Conservation (phyloP, 2,797 vertebrate species). For the Acestrorhynchus altus region DNA sequence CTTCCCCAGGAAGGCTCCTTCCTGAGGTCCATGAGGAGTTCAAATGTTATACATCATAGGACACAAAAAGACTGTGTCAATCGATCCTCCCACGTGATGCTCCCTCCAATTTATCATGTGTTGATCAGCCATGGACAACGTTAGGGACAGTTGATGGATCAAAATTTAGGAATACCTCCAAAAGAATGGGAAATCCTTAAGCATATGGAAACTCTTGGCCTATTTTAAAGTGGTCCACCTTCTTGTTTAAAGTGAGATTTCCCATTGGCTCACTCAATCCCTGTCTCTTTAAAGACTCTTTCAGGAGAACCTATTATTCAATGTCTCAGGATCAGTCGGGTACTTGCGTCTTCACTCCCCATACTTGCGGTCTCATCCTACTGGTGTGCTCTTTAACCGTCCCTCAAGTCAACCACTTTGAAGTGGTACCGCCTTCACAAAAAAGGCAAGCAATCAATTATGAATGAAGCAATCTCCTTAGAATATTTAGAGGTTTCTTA, state of each 20-base stretch:
- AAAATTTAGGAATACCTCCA: not conserved
- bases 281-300: constrained; percentile 46
- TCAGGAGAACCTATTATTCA: constrained; percentile 72
- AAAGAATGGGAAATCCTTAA: not conserved
- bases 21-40: constrained; percentile 36
- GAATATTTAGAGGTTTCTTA: constrained; percentile 89
- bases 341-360: constrained; percentile 42
- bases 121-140: not conserved
- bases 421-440: constrained; percentile 86
- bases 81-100: constrained; percentile 21
- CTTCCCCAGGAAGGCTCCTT: constrained; percentile 29
- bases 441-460: constrained; percentile 97
- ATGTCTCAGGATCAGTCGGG: constrained; percentile 69
- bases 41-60: constrained; percentile 22
- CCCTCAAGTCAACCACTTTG: constrained; percentile 85
- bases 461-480: constrained; percentile 96
- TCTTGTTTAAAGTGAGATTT: not conserved
- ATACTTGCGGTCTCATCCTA: constrained; percentile 45
- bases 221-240: not conserved
- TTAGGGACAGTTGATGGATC: not conserved
- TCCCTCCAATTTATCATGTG: constrained; percentile 10
- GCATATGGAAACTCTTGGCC: not conserved
- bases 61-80: constrained; percentile 22
- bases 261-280: not conserved
- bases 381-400: constrained; percentile 50